These are phyloP conservation scores for Aldabrachelys gigantea DNA, from an alignment of 2,113 vertebrate species.

Conservation along the genomic window DNA sequence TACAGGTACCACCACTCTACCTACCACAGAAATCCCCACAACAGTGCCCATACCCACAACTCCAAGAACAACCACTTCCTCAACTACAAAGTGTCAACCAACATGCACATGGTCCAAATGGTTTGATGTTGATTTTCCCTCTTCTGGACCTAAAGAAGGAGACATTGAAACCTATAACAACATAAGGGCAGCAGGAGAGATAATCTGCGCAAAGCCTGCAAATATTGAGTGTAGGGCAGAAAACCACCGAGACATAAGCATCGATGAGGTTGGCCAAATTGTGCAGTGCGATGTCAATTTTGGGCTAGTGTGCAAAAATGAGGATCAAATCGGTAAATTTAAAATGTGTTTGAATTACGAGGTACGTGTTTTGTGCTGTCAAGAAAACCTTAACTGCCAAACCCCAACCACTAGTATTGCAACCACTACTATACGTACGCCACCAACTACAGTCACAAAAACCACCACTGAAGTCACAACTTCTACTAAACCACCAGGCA, in stretches of 20 bases:
- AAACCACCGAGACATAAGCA: not conserved
- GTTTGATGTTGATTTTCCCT: constrained; percentile 59
- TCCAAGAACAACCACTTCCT: accelerated
- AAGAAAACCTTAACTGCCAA: not conserved
- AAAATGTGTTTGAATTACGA: too few species aligned
- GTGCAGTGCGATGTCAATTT: too few species aligned
- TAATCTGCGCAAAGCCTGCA: constrained; percentile 37
- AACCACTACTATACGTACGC: not conserved
- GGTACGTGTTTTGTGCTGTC: too few species aligned
- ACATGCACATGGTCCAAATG: constrained; percentile 67
- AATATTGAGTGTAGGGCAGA: constrained; percentile 68
- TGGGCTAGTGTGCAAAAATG: too few species aligned
- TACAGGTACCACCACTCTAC: not conserved
- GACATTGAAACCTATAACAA: constrained; percentile 73
- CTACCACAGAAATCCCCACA: not conserved
- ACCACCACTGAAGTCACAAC: not conserved
- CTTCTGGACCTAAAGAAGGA: not conserved
- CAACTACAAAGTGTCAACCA: not conserved
- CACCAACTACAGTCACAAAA: not conserved
- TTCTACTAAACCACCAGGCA: not conserved
- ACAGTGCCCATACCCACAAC: accelerated
- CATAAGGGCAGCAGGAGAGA: constrained; percentile 51
- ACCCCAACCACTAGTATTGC: accelerated
- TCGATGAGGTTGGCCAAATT: constrained; percentile 33
- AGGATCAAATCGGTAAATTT: too few species aligned